These are phyloP conservation scores for Platysternon megacephalum DNA, from an alignment of 2,113 vertebrate species.

Conservation along the genomic window DNA sequence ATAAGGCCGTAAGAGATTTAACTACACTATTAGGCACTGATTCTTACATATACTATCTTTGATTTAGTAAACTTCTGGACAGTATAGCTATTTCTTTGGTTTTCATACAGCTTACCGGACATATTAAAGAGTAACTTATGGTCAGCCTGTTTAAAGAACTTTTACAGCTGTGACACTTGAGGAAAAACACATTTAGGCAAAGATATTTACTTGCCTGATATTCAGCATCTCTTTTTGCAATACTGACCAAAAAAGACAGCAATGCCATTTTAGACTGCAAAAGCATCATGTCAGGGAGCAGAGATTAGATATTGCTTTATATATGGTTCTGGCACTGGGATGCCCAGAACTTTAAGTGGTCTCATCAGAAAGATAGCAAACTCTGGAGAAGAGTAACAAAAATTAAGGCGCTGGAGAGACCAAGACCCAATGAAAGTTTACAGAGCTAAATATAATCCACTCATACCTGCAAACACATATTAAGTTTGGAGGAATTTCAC, in stretches of 20 bases:
- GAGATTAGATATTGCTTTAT: not conserved
- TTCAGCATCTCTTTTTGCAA: not conserved
- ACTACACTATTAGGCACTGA: fast-evolving
- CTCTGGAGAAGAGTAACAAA: not conserved
- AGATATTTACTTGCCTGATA: not conserved
- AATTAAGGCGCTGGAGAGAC: not conserved
- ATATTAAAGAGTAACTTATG: not conserved
- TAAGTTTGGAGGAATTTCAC: not conserved
- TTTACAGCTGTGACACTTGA: fast-evolving
- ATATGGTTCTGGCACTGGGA: not conserved
- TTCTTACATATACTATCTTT: fast-evolving
- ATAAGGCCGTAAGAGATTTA: not conserved
- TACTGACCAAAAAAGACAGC: fast-evolving
- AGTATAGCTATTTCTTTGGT: not conserved
- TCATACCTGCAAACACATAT: not conserved
- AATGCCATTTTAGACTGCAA: fast-evolving
- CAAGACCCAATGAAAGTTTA: not conserved
- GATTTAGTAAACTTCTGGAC: fast-evolving
- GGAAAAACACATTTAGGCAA: not conserved
- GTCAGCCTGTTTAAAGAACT: fast-evolving
- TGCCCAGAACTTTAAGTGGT: not conserved
- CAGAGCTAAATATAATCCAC: not conserved
- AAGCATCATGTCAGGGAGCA: fast-evolving
- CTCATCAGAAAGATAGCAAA: not conserved
- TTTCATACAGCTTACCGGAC: not conserved